Evolutionary conservation across 2,113 vertebrate genomes (phyloP).

Genomic region (Ochotona princeps): DNA sequence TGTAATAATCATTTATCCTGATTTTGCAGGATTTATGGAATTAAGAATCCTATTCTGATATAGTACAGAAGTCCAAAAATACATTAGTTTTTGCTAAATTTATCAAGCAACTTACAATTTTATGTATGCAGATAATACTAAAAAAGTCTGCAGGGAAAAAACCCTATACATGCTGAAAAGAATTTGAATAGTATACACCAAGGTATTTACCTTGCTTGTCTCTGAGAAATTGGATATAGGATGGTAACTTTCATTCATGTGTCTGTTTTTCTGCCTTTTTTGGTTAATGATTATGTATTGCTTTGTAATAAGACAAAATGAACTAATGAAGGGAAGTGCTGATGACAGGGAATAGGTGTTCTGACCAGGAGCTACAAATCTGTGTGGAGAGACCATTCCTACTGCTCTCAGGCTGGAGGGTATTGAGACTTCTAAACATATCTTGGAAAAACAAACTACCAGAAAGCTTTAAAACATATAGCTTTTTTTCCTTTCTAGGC

Average conservation of each 20-base stretch:
- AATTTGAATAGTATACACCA: neutral
- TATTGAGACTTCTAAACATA: neutral
- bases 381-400: neutral
- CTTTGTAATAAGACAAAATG: slow-evolving; percentile 55
- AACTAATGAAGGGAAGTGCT: neutral
- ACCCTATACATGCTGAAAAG: neutral
- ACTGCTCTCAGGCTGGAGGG: neutral
- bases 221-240: neutral
- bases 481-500: neutral
- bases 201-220: neutral
- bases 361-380: neutral
- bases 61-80: neutral
- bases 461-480: neutral
- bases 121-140: neutral
- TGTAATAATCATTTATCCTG: neutral
- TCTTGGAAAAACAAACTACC: slow-evolving; percentile 35
- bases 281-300: slow-evolving; percentile 6
- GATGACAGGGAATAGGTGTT: neutral
- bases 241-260: neutral
- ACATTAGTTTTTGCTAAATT: neutral
- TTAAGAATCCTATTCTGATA: neutral
- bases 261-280: slow-evolving; percentile 4
- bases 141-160: neutral
- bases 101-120: neutral
- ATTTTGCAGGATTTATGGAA: slow-evolving; percentile 20